These are phyloP conservation scores for Omphaloscelis lunosa DNA, from an alignment of 2,888 invertebrate species.

Conservation along the genomic window DNA sequence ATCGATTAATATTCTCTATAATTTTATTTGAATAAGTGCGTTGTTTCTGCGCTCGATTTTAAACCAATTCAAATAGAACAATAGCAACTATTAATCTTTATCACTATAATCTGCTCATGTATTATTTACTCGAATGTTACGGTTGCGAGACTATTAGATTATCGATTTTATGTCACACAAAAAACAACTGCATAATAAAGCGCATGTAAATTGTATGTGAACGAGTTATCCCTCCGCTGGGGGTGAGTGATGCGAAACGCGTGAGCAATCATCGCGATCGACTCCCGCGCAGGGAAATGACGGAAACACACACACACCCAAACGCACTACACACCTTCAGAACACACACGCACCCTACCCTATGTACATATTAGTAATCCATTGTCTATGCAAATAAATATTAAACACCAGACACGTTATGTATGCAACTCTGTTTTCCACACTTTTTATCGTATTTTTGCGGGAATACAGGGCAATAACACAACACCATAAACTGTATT, in stretches of 20 bases:
- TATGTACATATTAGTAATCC: conserved; percentile 79
- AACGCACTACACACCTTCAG: conserved; percentile 58
- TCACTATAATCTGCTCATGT: conserved; percentile 59
- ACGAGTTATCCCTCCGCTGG: conserved; percentile 84
- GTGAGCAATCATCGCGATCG: conserved; percentile 89
- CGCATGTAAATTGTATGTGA: conserved; percentile 88
- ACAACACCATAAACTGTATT: conserved; percentile 61
- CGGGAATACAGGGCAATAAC: conserved; percentile 65
- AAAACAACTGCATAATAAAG: conserved; percentile 81
- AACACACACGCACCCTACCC: conserved; percentile 55
- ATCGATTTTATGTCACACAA: conserved; percentile 82
- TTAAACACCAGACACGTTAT: conserved; percentile 78
- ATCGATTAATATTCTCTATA: conserved; percentile 7
- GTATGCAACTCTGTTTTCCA: conserved; percentile 78
- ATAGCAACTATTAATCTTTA: conserved; percentile 52
- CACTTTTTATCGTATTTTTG: conserved; percentile 73
- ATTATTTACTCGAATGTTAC: conserved; percentile 58
- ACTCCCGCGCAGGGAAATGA: conserved; percentile 87
- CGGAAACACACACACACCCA: conserved; percentile 81
- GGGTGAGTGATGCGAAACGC: conserved; percentile 90
- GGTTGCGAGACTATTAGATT: conserved; percentile 78
- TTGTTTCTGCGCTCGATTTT: conserved; percentile 17
- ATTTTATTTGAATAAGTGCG: conserved; percentile 20
- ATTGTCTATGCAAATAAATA: conserved; percentile 86
- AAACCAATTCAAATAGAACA: conserved; percentile 52